These are phyloP conservation scores for Eonycteris spelaea DNA, from an alignment of 2,113 vertebrate genomes.

Conservation along the genomic window DNA sequence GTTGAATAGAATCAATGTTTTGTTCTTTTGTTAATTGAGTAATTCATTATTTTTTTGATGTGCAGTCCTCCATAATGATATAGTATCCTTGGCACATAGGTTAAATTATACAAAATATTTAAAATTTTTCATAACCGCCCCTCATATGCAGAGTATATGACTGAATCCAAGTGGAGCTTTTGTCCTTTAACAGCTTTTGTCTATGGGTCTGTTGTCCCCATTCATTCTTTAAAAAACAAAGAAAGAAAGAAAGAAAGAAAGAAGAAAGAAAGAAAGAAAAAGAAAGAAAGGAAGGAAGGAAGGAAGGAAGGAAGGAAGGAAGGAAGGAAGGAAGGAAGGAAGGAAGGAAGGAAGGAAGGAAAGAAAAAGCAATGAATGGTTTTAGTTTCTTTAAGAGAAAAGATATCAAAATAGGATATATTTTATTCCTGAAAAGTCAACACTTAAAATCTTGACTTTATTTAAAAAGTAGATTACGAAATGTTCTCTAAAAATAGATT, in stretches of 20 bases:
- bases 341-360: no score
- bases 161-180: neutral
- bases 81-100: neutral
- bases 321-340: no score
- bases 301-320: no score
- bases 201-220: neutral
- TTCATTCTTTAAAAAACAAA: neutral
- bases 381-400: neutral
- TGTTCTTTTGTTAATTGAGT: neutral
- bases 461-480: neutral
- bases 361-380: fast-evolving
- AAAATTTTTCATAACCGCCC: neutral
- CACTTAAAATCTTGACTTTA: neutral
- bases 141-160: neutral
- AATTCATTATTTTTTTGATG: neutral
- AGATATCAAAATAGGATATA: neutral
- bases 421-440: neutral
- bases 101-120: neutral
- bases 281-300: no score
- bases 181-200: neutral
- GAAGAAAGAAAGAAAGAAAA: no score
- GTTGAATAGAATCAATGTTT: neutral
- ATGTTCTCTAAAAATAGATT: neutral
- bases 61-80: neutral
- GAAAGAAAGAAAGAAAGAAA: no score